phyloP scores from a whole-genome alignment of 1,140 invertebrate species.

The Drosophila malerkotliana region DNA sequence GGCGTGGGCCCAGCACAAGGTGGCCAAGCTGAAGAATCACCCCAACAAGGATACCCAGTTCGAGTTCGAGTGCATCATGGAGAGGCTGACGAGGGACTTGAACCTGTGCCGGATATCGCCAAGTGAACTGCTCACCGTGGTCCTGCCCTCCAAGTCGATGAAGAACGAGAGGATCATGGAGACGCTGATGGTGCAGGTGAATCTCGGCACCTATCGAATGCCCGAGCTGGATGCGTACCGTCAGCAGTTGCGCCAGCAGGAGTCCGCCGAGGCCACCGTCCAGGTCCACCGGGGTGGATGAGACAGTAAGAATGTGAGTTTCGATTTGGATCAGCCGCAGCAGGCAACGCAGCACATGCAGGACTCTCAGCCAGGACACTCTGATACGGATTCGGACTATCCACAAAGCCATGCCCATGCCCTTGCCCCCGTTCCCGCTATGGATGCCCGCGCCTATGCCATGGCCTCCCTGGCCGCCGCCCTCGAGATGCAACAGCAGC shows the following conservation, averaged over 20 bases:
- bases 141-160: constrained; percentile 95
- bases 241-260: constrained; percentile 93
- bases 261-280: constrained; percentile 89
- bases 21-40: constrained; percentile 88
- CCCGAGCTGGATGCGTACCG: constrained; percentile 95
- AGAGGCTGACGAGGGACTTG: constrained; percentile 93
- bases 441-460: constrained; percentile 67
- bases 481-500: constrained; percentile 61
- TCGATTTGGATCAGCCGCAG: constrained; percentile 78
- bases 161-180: constrained; percentile 96
- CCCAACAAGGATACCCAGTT: constrained; percentile 92
- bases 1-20: constrained; percentile 93
- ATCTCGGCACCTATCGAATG: constrained; percentile 95
- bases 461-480: constrained; percentile 74
- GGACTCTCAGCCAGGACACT: constrained; percentile 14
- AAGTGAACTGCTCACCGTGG: constrained; percentile 96
- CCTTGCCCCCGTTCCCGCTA: constrained; percentile 16
- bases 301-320: constrained; percentile 84
- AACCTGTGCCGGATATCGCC: constrained; percentile 96
- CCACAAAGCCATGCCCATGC: constrained; percentile 14
- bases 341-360: constrained; percentile 19
- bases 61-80: constrained; percentile 96
- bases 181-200: constrained; percentile 96
- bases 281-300: constrained; percentile 84
- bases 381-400: constrained; percentile 21